A percentile compares a stretch with the other conserved stretches of the same genome.
Conservation (phyloP, 2,888 invertebrate species). For the Pseudanteris insignis region DNA sequence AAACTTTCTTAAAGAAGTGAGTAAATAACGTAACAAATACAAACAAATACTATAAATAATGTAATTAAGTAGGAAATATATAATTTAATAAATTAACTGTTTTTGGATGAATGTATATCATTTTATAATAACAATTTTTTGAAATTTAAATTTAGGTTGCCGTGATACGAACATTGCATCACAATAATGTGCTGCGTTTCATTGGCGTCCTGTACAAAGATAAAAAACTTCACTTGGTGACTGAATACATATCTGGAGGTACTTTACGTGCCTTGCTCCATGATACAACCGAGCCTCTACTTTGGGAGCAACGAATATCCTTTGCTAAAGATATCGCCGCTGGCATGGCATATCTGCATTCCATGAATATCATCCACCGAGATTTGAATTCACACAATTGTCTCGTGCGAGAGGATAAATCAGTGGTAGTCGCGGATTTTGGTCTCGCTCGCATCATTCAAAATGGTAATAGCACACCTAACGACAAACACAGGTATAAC, state of each 20-base stretch:
- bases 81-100: no score
- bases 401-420: conserved; percentile 88
- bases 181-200: conserved; percentile 89
- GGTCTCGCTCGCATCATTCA: conserved; percentile 87
- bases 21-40: no score
- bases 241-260: conserved; percentile 92
- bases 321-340: conserved; percentile 92
- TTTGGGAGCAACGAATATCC: conserved; percentile 83
- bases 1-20: conserved; percentile 89
- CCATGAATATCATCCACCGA: conserved; percentile 92
- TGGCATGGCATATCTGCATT: conserved; percentile 94
- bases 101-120: no score
- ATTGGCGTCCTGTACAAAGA: conserved; percentile 94
- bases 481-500: conserved; percentile 58
- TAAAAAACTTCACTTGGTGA: conserved; percentile 88
- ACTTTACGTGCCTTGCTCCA: conserved; percentile 87
- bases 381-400: conserved; percentile 97
- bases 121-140: no score
- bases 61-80: no score
- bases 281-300: conserved; percentile 74
- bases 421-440: conserved; percentile 95
- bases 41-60: no score
- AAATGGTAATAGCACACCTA: conserved; percentile 61
- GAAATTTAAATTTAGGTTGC: conserved; percentile 75
- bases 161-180: conserved; percentile 86